These are phyloP conservation scores for Dusona sp. DNA, from an alignment of 2,888 invertebrate species.

Conservation along the genomic window DNA sequence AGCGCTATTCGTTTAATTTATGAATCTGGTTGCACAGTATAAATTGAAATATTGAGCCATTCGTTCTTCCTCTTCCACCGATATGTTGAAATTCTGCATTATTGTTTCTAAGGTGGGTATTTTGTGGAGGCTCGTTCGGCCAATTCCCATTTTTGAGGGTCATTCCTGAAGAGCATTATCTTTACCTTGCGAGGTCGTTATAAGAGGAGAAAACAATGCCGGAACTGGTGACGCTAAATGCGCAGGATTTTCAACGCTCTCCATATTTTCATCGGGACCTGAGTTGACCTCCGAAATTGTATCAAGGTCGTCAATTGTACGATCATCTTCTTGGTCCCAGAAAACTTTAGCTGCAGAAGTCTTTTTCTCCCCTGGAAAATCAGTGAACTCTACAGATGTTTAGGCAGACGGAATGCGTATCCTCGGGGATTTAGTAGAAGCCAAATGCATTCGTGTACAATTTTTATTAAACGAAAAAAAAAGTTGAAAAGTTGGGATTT, in stretches of 20 bases:
- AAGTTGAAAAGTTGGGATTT: neutral
- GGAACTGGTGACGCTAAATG: conserved; percentile 61
- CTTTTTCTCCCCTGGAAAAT: too few species aligned
- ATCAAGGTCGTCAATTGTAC: neutral
- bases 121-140: conserved; percentile 48
- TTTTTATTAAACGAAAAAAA: neutral
- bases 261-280: neutral
- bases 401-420: neutral
- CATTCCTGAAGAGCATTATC: conserved; percentile 86
- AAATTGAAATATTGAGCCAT: conserved; percentile 84
- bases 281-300: neutral
- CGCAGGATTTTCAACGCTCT: neutral
- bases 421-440: neutral
- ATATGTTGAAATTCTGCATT: conserved; percentile 78
- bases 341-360: too few species aligned
- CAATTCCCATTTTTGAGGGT: conserved; percentile 72
- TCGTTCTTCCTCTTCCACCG: conserved; percentile 78
- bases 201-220: conserved; percentile 85
- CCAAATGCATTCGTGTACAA: neutral
- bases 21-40: conserved; percentile 86
- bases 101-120: conserved; percentile 80
- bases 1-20: conserved; percentile 86
- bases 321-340: neutral
- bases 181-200: conserved; percentile 88
- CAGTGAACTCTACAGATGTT: neutral